A percentile compares a stretch with the other conserved stretches of the same genome.
These are phyloP conservation scores for Sebastes matsubarae DNA, from an alignment of 2,797 vertebrate genomes.

Conservation along the genomic window DNA sequence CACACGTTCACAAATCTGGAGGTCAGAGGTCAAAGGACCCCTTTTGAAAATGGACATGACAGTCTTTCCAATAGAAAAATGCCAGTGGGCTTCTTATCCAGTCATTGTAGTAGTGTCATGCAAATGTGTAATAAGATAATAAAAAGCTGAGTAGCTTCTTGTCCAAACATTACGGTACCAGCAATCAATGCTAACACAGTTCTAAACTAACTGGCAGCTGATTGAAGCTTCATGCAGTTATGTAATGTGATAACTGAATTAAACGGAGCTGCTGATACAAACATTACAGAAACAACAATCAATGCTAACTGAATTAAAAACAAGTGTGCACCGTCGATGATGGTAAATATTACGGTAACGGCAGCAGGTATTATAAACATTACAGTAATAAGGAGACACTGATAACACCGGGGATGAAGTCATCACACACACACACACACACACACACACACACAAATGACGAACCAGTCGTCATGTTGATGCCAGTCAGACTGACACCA, in stretches of 20 bases:
- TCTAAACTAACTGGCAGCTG: neutral
- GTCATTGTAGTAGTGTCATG: neutral
- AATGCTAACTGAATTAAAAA: neutral
- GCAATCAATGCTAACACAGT: neutral
- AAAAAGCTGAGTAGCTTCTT: conserved; percentile 2
- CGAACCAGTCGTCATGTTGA: conserved; percentile 35
- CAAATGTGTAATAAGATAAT: neutral
- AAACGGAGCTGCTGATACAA: conserved; percentile 13
- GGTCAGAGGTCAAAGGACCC: too few relatives aligned
- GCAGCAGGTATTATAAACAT: neutral
- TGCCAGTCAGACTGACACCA: conserved; percentile 48
- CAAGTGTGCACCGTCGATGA: fast-evolving
- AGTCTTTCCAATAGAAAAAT: neutral
- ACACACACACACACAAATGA: neutral
- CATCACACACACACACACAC: conserved; percentile 11
- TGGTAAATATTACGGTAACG: neutral
- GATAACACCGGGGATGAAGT: neutral
- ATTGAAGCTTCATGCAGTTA: neutral
- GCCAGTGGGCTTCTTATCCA: neutral
- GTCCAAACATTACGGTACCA: neutral
- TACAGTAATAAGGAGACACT: neutral
- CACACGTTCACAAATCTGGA: too few relatives aligned
- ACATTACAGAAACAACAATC: conserved; percentile 38
- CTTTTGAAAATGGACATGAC: too few relatives aligned
- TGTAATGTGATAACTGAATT: neutral